Evolutionary conservation across 1,140 invertebrate genomes (phyloP).

Genomic region (Teleopsis dalmanni): DNA sequence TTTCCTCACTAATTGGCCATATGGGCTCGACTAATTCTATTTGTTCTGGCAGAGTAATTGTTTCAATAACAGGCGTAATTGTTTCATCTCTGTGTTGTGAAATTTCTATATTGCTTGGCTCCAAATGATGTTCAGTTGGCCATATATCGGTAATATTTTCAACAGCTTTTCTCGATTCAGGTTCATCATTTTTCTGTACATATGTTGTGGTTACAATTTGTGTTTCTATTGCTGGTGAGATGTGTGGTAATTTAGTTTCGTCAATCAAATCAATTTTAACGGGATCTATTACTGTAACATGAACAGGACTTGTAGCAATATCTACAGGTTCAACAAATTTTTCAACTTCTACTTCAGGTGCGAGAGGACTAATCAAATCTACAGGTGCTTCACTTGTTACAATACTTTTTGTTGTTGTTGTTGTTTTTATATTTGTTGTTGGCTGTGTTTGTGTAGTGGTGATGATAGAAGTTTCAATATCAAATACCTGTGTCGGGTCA

Average conservation of each 20-base stretch:
- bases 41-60: not conserved
- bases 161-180: constrained; percentile 13
- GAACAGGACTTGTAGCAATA: constrained; percentile 35
- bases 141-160: constrained; percentile 40
- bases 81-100: constrained; percentile 25
- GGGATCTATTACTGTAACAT: constrained; percentile 33
- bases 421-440: constrained; percentile 23
- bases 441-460: constrained; percentile 25
- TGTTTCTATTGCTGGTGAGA: constrained; percentile 1
- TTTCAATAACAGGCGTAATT: constrained; percentile 8
- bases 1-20: constrained; percentile 36
- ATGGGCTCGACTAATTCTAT: constrained; percentile 20
- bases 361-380: constrained; percentile 36
- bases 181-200: constrained; percentile 1
- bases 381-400: constrained; percentile 31
- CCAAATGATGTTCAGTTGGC: constrained; percentile 36
- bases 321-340: constrained; percentile 24
- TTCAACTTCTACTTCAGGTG: constrained; percentile 41
- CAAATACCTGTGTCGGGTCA: constrained; percentile 41
- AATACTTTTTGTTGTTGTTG: constrained; percentile 21
- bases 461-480: constrained; percentile 37
- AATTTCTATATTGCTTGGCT: constrained; percentile 36
- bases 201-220: not conserved
- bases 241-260: constrained; percentile 10
- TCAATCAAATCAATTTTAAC: too few relatives aligned